phyloP scores from a whole-genome alignment of 2,797 vertebrate species.

The Syngnathus acus region DNA sequence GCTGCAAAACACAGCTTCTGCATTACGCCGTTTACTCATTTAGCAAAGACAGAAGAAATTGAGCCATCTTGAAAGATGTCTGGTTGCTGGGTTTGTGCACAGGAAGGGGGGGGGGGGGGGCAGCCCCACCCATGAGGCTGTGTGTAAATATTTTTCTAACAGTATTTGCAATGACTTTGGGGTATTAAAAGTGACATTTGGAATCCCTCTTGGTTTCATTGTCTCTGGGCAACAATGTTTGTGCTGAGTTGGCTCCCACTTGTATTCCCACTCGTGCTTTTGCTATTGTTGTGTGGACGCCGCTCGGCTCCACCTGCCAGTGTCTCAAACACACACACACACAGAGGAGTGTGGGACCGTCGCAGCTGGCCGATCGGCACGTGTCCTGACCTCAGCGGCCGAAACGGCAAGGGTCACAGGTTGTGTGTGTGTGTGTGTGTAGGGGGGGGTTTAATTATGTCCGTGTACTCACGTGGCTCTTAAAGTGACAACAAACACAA shows the following conservation, averaged over 20 bases:
- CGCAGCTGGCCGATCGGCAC: conserved; percentile 35
- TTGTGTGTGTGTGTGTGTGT: background rate
- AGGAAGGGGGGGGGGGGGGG: no score
- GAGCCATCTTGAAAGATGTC: conserved; percentile 21
- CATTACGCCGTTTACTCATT: conserved; percentile 43
- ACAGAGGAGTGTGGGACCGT: conserved; percentile 16
- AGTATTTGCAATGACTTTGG: background rate
- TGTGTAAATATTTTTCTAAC: background rate
- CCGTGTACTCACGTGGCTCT: conserved; percentile 37
- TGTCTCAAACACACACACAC: conserved; percentile 13
- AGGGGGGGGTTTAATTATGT: conserved; percentile 22
- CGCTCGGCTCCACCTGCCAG: conserved; percentile 18
- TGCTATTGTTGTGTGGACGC: conserved; percentile 22
- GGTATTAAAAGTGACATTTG: background rate
- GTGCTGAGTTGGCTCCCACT: conserved; percentile 23
- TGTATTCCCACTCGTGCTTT: conserved; percentile 14
- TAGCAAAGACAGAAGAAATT: conserved; percentile 24
- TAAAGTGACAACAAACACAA: conserved; percentile 41
- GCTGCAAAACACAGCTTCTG: conserved; percentile 44
- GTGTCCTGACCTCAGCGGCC: conserved; percentile 30
- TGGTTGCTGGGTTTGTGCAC: background rate
- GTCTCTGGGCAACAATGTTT: conserved; percentile 21
- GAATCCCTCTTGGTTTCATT: background rate
- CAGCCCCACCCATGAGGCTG: background rate
- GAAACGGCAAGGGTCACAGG: conserved; percentile 54